Percentiles rank a stretch among this genome's conserved stretches.
Evolutionary conservation across 2,888 invertebrate species (phyloP).

Genomic region (Drosophila kambysellisi): DNA sequence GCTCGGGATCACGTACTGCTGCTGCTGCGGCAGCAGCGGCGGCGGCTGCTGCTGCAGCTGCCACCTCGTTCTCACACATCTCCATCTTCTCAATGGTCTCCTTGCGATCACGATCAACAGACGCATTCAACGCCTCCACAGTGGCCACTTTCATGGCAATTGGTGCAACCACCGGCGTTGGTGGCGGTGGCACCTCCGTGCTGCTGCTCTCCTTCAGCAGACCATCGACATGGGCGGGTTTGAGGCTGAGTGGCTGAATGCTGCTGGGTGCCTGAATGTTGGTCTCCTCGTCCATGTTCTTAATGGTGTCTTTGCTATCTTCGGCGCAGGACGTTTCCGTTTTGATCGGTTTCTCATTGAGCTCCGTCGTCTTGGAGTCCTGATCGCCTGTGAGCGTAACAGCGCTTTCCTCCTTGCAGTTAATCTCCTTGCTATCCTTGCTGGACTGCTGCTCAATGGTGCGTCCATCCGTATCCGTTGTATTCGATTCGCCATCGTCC

Average conservation of each 20-base stretch:
- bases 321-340: constrained; percentile 64
- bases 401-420: constrained; percentile 77
- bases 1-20: constrained; percentile 83
- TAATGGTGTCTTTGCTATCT: constrained; percentile 80
- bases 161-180: constrained; percentile 48
- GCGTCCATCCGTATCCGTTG: constrained; percentile 82
- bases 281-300: constrained; percentile 84
- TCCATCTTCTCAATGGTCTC: constrained; percentile 79
- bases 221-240: constrained; percentile 57
- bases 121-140: constrained; percentile 80
- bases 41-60: constrained; percentile 38
- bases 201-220: constrained; percentile 53
- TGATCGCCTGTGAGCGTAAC: constrained; percentile 63
- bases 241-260: constrained; percentile 52
- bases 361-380: constrained; percentile 84
- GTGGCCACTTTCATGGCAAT: constrained; percentile 81
- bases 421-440: constrained; percentile 85
- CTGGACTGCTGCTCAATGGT: constrained; percentile 82
- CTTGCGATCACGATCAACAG: constrained; percentile 80
- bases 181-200: constrained; percentile 37
- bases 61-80: constrained; percentile 55
- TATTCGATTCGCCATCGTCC: constrained; percentile 87
- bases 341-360: constrained; percentile 81
- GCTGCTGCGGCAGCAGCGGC: constrained; percentile 53
- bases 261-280: constrained; percentile 83